Evolutionary conservation across 1,140 invertebrate species (phyloP), one percentile per base, ranked within the genome.

Genomic region (Andrena cerasifolii): DNA sequence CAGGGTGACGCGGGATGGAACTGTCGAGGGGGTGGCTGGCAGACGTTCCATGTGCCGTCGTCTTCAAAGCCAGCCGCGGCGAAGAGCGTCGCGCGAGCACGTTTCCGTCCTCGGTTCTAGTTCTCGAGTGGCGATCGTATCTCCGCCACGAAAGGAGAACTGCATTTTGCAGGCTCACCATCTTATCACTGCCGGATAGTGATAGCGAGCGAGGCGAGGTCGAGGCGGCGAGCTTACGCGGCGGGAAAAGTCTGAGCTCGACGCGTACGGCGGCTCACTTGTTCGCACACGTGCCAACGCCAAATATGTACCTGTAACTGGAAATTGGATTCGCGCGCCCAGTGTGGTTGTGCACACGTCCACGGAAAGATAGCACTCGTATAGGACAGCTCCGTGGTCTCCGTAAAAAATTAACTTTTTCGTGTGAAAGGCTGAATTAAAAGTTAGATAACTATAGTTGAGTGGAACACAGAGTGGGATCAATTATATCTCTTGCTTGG

Each of bases 241-340:
- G 71, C 83, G 67, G 70, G 79, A 85, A 84, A 85, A 75, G 73
- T 58, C 33, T 40, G n/a, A 28, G 43, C 10, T 67, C 36, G 59
- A 73, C 43, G 62, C 33, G 28, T 59, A 3, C 62, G 65, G n/a
- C 80, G 71, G 53, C 45, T 80, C 58, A 68, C 73, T 73, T 49
- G 56, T 68, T 75, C 49, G 53, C 53, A 78, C 78, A 85, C 70
- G 78, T 84, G 78, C 84, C 82, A 80, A 84, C 80, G 73, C 56
- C 67, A 73, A 80, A 68, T 77, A 67, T 28, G 79, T 65, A n/a
- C 49, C 43, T 28, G 43, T n/a, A 40, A 8, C 43, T 18, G 71
- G 68, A 58, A 67, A 83, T 71, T 68, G 54, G 40, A 71, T 56
- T 8, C 59, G 28, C 5, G 51, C 26, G 62, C n/a, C 0, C 3